Conservation (phyloP, 2,113 vertebrate genomes). For the Epinephelus moara region DNA sequence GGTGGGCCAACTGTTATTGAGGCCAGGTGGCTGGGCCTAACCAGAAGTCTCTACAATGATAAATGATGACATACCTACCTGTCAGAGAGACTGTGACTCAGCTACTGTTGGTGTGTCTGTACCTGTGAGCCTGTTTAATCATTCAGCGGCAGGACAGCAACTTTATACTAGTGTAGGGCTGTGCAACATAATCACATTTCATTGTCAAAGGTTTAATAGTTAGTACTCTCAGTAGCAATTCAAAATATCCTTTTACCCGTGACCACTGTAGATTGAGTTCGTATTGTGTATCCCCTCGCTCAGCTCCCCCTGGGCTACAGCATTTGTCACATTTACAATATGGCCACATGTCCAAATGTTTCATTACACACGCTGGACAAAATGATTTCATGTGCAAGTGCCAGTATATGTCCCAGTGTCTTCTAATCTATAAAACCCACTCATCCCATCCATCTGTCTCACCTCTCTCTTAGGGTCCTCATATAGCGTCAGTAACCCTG, state of each 20-base stretch:
- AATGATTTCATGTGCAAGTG: not conserved
- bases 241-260: not conserved
- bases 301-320: not conserved
- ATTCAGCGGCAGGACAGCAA: slow-evolving; percentile 4
- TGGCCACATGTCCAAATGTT: not conserved
- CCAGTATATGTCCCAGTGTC: not conserved
- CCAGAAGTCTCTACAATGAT: slow-evolving; percentile 26
- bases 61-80: slow-evolving; percentile 60
- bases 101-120: slow-evolving; percentile 33
- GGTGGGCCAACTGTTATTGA: slow-evolving; percentile 59
- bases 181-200: not conserved
- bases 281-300: not conserved
- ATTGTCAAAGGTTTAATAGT: not conserved
- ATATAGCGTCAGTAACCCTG: slow-evolving; percentile 98
- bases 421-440: not conserved
- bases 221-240: not conserved
- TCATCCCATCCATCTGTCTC: not conserved
- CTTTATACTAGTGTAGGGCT: not conserved
- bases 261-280: not conserved
- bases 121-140: slow-evolving; percentile 28
- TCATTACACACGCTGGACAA: not conserved
- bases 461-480: slow-evolving; percentile 90
- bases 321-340: not conserved
- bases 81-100: slow-evolving; percentile 60
- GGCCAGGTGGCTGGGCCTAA: slow-evolving; percentile 69